Percentiles rank a stretch among this genome's conserved stretches.
These are phyloP conservation scores for Temnothorax rugatulus DNA, from an alignment of 2,888 invertebrate genomes.

Conservation along the genomic window DNA sequence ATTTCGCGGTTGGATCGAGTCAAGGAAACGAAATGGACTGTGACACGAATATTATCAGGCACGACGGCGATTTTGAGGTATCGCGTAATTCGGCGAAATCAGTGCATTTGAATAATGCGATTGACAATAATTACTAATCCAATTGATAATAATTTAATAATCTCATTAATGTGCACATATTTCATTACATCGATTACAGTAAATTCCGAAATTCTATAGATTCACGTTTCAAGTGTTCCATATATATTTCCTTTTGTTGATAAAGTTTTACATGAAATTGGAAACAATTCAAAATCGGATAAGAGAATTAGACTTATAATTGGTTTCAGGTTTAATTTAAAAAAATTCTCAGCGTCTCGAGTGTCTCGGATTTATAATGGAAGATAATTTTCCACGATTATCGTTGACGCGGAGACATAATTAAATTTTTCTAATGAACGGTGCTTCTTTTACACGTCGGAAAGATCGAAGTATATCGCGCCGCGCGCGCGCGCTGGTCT, in stretches of 20 bases:
- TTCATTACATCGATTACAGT: neutral
- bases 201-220: neutral
- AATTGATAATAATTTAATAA: conserved; percentile 4
- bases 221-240: neutral
- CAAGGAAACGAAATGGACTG: conserved; percentile 33
- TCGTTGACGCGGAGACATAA: neutral
- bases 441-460: conserved; percentile 2
- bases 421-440: conserved; percentile 20
- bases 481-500: conserved; percentile 25
- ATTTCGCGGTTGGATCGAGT: conserved; percentile 38
- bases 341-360: neutral
- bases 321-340: neutral
- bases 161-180: conserved; percentile 3
- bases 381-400: neutral
- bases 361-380: conserved; percentile 1
- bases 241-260: neutral
- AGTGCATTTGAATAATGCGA: neutral
- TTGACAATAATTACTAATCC: neutral
- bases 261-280: neutral
- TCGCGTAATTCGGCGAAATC: conserved; percentile 13
- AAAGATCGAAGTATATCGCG: conserved; percentile 9
- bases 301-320: neutral
- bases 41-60: conserved; percentile 36
- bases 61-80: neutral
- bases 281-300: neutral